A percentile compares a stretch with the other conserved stretches of the same genome.
These are phyloP conservation scores for Montipora sp. DNA, from an alignment of 64 coral and sea anemone species.

Conservation along the genomic window DNA sequence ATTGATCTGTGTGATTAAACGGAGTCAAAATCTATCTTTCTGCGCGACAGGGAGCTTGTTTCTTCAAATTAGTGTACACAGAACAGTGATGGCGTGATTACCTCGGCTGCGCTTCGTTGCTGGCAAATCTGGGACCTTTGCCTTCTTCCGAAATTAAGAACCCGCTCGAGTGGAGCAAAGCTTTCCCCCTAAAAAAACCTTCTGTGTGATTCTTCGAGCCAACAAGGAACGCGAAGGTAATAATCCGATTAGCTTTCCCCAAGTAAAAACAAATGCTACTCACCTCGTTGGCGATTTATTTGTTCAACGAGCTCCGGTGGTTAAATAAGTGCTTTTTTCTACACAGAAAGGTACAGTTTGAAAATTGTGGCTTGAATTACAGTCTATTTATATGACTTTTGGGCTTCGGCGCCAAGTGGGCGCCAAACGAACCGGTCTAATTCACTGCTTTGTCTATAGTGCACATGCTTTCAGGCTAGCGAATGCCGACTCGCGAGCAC, in stretches of 20 bases:
- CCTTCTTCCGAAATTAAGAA: not conserved
- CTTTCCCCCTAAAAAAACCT: not conserved
- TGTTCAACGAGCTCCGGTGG: conserved; percentile 67
- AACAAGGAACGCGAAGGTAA: conserved; percentile 47
- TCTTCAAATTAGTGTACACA: conserved; percentile 62
- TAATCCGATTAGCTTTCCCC: conserved; percentile 76
- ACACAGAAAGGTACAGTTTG: conserved; percentile 74
- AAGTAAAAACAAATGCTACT: conserved; percentile 80
- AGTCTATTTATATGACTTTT: conserved; percentile 98
- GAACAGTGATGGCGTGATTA: conserved; percentile 46
- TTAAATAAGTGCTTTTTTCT: conserved; percentile 61
- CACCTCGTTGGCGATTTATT: conserved; percentile 76
- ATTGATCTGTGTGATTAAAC: conserved; percentile 95
- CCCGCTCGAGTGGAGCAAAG: conserved; percentile 28
- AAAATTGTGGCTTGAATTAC: conserved; percentile 88
- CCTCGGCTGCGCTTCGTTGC: conserved; percentile 51
- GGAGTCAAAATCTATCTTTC: conserved; percentile 87
- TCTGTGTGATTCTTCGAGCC: not conserved
- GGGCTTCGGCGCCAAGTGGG: conserved; percentile 90
- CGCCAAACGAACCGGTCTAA: conserved; percentile 82
- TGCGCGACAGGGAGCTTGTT: conserved; percentile 77
- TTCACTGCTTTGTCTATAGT: conserved; percentile 95
- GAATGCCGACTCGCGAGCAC: conserved; percentile 92
- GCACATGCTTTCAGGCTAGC: conserved; percentile 98
- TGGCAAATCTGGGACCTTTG: conserved; percentile 34